Base-by-base conservation (phyloP, 2,797 vertebrate genomes). In the Urophycis tenuis region DNA sequence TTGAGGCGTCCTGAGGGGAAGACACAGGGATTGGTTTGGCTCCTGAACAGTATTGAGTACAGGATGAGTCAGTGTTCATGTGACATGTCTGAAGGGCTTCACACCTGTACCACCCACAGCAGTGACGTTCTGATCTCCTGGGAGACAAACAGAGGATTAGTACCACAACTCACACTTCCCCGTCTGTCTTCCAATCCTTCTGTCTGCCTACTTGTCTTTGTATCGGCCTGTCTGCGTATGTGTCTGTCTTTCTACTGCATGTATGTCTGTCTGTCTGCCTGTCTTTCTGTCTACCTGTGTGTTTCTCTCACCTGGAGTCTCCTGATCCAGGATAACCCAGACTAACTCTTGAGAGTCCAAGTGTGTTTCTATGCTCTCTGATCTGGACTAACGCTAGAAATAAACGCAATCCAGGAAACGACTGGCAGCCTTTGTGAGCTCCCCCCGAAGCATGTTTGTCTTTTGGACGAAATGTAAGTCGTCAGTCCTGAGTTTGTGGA, bases 1-100 rank as follows among this genome's bases (percentile, higher is more conserved):
- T 25, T 2, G 0, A 78, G 75, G 33, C 67, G 76, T 34, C 41
- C 85, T 86, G 74, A 1, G 53, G 0, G 17, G n/a, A 12, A 22
- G 32, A 33, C 31, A 67, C 2, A 71, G 19, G 60, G 60, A 10
- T 67, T 41, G 39, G 39, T 41, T 15, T 12, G 39, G 39, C n/a
- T 41, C 39, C 39, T 41, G 39, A n/a, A n/a, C n/a, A n/a, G n/a
- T 41, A 14, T 14, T 12, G 39, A 41, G 39, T 15, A 14, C 39
- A 14, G 39, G 39, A 15, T 41, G 39, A n/a, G 12, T 14, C 39
- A 41, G 11, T 41, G 39, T 17, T 41, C 39, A 41, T 41, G 39
- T 41, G 39, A 14, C 11, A 15, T 25, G 7, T n/a, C 22, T 9
- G 53, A 60, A 22, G 25, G 15, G 53, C 22, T 60, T 60, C 53